phyloP scores from a whole-genome alignment of 2,797 vertebrate species.

The Lacerta agilis region DNA sequence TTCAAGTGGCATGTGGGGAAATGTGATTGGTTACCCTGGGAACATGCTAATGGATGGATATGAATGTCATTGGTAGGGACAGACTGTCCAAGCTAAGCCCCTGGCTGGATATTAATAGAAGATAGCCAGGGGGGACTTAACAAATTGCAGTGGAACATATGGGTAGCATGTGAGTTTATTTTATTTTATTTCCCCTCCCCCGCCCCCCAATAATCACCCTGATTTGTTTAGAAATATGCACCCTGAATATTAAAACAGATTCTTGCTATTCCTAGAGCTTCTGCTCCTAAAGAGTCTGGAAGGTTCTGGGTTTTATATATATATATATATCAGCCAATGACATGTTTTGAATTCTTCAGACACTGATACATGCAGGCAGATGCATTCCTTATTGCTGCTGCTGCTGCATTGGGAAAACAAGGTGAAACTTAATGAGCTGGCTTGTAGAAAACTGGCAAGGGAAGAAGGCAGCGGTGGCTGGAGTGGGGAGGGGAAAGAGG shows the following conservation, averaged over 20 bases:
- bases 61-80: constrained; percentile 57
- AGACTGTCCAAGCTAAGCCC: constrained; percentile 56
- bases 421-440: background rate
- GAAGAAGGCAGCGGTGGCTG: background rate
- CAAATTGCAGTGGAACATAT: constrained; percentile 17
- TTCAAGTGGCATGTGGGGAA: constrained; percentile 54
- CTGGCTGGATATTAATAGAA: constrained; percentile 60
- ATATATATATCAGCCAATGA: background rate
- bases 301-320: background rate
- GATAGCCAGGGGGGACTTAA: background rate
- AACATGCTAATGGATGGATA: constrained; percentile 62
- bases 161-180: background rate
- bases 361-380: background rate
- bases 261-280: background rate
- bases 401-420: background rate
- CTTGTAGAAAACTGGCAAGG: constrained; percentile 1
- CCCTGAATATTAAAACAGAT: background rate
- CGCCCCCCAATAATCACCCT: background rate
- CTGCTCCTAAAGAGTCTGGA: background rate
- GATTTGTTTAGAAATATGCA: background rate
- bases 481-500: background rate
- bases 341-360: constrained; percentile 1
- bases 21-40: constrained; percentile 60
- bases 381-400: background rate
- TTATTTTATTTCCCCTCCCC: background rate